Evolutionary conservation across 2,888 invertebrate genomes (phyloP).

Genomic region (Piscicola geometra): DNA sequence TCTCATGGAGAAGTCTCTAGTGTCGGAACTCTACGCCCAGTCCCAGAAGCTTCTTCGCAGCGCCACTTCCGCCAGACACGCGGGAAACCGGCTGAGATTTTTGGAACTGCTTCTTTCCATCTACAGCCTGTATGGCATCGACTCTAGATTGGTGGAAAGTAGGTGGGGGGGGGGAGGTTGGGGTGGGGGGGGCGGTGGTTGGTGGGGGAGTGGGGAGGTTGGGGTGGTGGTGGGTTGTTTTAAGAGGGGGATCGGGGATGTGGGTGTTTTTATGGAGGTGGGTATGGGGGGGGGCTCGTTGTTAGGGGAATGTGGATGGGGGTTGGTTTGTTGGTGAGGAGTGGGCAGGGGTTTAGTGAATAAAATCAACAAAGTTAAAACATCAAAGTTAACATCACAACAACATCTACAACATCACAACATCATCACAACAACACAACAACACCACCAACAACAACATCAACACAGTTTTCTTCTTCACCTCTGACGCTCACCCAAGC

Average conservation of each 20-base stretch:
- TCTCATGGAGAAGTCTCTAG: slow-evolving; percentile 3
- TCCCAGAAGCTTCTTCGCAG: slow-evolving; percentile 51
- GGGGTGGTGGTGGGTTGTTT: too few species aligned
- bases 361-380: too few species aligned
- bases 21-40: slow-evolving; percentile 46
- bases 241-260: too few species aligned
- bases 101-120: slow-evolving; percentile 51
- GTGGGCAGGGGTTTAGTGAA: too few species aligned
- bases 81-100: slow-evolving; percentile 51
- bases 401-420: too few species aligned
- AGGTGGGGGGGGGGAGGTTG: slow-evolving; percentile 27
- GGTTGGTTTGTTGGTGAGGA: too few species aligned
- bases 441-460: too few species aligned
- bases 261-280: not conserved
- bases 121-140: slow-evolving; percentile 51
- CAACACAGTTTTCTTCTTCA: slow-evolving; percentile 15
- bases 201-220: too few species aligned
- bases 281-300: not conserved
- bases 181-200: not conserved
- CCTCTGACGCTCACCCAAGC: slow-evolving; percentile 8
- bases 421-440: too few species aligned
- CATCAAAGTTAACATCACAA: too few species aligned
- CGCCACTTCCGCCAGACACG: slow-evolving; percentile 48
- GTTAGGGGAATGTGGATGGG: too few species aligned
- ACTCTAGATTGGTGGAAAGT: slow-evolving; percentile 50